These are phyloP conservation scores for Picus viridis DNA, from an alignment of 2,797 vertebrate genomes.

Conservation along the genomic window DNA sequence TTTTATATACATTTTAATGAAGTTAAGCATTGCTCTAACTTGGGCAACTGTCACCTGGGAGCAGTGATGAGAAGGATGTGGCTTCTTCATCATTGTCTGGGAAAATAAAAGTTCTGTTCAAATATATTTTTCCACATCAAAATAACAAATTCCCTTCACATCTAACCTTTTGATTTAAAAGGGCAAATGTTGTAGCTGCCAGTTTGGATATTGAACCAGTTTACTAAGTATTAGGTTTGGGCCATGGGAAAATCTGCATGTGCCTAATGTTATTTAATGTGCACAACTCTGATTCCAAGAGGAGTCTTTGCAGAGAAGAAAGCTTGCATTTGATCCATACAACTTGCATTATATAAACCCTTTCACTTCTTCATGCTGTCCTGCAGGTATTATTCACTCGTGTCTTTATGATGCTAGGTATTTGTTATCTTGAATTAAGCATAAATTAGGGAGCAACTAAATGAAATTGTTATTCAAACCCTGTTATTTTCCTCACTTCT, in stretches of 20 bases:
- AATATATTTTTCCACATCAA: neutral
- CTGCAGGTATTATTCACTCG: neutral
- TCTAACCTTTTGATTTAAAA: neutral
- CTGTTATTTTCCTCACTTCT: fast-evolving
- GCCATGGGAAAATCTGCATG: neutral
- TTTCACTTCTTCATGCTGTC: neutral
- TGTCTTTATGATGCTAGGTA: neutral
- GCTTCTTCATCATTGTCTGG: neutral
- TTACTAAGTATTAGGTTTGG: neutral
- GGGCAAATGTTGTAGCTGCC: neutral
- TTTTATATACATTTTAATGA: neutral
- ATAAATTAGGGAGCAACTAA: neutral
- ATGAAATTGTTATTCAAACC: neutral
- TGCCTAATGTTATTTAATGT: neutral
- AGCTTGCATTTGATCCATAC: neutral
- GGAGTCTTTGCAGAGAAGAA: neutral
- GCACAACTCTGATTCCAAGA: neutral
- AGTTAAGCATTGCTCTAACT: neutral
- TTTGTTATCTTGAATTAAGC: neutral
- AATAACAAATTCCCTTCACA: neutral
- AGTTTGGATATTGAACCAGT: neutral
- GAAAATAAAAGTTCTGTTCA: neutral
- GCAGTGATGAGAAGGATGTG: neutral
- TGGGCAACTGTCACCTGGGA: neutral
- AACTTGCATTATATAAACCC: neutral